Conservation (phyloP, 2,113 vertebrate genomes). For the Telmatochromis sp. region DNA sequence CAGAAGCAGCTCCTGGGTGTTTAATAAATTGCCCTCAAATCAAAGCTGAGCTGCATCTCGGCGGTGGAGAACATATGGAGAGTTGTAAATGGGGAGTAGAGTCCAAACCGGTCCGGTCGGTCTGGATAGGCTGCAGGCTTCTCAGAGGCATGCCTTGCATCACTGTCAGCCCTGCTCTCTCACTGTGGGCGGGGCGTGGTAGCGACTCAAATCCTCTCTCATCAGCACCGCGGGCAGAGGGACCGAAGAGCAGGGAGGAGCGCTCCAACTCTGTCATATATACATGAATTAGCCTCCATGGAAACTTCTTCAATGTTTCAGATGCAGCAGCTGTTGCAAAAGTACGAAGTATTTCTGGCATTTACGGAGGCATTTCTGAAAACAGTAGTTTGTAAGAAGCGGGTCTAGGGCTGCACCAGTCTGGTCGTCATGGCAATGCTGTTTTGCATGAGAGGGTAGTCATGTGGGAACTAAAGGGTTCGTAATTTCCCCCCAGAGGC, state of each 20-base stretch:
- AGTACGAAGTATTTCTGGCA: not conserved
- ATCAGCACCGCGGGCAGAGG: conserved; percentile 65
- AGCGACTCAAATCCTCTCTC: conserved; percentile 44
- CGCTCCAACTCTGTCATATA: not conserved
- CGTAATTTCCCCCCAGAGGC: not conserved
- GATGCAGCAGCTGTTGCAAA: not conserved
- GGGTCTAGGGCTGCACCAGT: not conserved
- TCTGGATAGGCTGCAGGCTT: conserved; percentile 44
- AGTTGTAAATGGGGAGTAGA: conserved; percentile 25
- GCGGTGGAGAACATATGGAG: conserved; percentile 2
- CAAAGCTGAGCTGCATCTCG: not conserved
- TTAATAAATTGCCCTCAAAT: not conserved
- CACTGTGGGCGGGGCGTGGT: conserved; percentile 47
- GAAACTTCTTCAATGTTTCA: not conserved
- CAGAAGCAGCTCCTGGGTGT: not conserved
- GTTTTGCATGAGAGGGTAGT: not conserved
- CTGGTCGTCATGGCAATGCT: conserved; percentile 15
- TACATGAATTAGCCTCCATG: not conserved
- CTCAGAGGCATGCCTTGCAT: conserved; percentile 38
- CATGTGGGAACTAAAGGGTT: not conserved
- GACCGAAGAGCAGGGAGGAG: not conserved
- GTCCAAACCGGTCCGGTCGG: conserved; percentile 42
- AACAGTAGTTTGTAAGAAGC: not conserved
- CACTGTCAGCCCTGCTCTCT: conserved; percentile 28
- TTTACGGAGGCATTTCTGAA: not conserved